Evolutionary conservation across 2,797 vertebrate species (phyloP).

Genomic region (Microctenopoma lineatum): DNA sequence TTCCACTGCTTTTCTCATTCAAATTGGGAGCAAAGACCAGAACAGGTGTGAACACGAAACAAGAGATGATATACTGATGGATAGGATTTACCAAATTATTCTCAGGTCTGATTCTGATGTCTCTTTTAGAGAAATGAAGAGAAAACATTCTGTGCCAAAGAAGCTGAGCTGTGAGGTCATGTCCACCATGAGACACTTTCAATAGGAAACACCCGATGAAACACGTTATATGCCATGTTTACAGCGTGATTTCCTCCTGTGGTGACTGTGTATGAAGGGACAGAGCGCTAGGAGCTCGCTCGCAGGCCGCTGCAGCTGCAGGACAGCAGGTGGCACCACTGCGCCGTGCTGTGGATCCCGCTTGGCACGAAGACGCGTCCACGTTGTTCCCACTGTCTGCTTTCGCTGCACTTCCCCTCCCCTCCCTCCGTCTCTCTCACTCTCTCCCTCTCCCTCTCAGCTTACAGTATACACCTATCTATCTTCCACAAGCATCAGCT

Average conservation of each 20-base stretch:
- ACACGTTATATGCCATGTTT: neutral
- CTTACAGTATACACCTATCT: conserved; percentile 74
- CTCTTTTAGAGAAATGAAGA: neutral
- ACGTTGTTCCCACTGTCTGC: conserved; percentile 79
- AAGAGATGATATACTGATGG: neutral
- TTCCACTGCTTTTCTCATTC: conserved; percentile 6
- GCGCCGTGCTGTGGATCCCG: conserved; percentile 38
- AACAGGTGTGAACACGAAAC: neutral
- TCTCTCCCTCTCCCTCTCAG: conserved; percentile 39
- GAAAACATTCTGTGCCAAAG: neutral
- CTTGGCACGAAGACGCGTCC: conserved; percentile 69
- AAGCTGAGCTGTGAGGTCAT: neutral
- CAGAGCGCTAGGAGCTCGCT: neutral
- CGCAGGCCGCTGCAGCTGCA: conserved; percentile 25
- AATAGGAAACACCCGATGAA: neutral
- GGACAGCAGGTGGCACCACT: conserved; percentile 71
- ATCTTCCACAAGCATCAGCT: conserved; percentile 77
- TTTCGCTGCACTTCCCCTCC: conserved; percentile 62
- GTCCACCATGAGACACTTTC: neutral
- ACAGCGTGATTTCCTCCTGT: neutral
- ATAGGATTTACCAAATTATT: neutral
- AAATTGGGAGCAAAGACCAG: conserved; percentile 18
- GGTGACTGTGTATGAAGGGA: neutral
- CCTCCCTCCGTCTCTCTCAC: conserved; percentile 28
- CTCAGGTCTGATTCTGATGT: neutral